Evolutionary conservation across 2,888 invertebrate species (phyloP).

Genomic region (Automeris io): DNA sequence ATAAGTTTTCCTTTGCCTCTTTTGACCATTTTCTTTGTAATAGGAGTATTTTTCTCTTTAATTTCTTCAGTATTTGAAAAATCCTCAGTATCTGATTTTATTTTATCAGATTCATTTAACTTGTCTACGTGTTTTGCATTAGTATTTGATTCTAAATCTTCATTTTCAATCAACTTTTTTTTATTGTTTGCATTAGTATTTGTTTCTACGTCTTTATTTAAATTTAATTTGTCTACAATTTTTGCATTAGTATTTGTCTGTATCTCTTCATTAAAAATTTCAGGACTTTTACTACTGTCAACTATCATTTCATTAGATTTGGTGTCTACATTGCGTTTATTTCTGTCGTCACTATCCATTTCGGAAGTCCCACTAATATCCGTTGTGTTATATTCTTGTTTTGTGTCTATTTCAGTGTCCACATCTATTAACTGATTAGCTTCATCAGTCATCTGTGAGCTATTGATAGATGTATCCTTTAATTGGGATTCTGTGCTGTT

Average conservation of each 20-base stretch:
- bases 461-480: not conserved
- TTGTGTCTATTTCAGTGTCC: not conserved
- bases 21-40: constrained; percentile 19
- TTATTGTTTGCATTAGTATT: constrained; percentile 9
- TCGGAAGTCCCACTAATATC: constrained; percentile 3
- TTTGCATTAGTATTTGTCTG: not conserved
- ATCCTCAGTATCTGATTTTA: constrained; percentile 9
- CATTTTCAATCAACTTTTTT: too few relatives aligned
- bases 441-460: not conserved
- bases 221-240: constrained; percentile 1
- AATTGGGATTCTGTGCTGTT: not conserved
- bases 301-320: not conserved
- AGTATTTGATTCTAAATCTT: not conserved
- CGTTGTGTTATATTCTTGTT: not conserved
- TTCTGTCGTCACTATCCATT: not conserved
- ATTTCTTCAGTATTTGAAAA: constrained; percentile 8
- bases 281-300: not conserved
- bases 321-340: not conserved
- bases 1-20: constrained; percentile 19
- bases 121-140: constrained; percentile 5
- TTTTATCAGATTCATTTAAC: constrained; percentile 6
- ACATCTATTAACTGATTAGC: not conserved
- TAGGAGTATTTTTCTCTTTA: constrained; percentile 5
- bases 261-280: not conserved
- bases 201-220: constrained; percentile 8